phyloP scores from a whole-genome alignment of 2,113 vertebrate genomes.

The Thomomys bottae region DNA sequence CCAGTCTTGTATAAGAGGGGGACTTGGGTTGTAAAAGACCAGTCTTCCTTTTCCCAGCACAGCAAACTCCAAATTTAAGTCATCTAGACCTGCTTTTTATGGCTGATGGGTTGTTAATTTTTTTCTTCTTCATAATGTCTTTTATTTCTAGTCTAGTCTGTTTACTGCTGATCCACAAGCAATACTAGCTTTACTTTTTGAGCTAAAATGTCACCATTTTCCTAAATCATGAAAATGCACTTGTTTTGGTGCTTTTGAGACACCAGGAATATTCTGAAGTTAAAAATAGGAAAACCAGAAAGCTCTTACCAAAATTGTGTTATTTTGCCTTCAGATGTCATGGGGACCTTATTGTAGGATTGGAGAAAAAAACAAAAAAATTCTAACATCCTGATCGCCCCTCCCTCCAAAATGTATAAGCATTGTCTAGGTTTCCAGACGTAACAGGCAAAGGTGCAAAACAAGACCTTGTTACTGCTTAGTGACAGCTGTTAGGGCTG shows the following conservation, averaged over 20 bases:
- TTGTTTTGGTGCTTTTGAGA: background rate
- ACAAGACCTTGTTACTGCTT: background rate
- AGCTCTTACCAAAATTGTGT: background rate
- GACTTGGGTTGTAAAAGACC: background rate
- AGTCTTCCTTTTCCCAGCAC: background rate
- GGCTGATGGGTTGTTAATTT: background rate
- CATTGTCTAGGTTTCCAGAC: background rate
- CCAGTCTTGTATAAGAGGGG: background rate
- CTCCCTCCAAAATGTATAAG: background rate
- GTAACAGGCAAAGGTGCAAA: background rate
- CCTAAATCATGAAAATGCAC: background rate
- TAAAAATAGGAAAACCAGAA: constrained; percentile 30
- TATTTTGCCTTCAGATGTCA: background rate
- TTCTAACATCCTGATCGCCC: background rate
- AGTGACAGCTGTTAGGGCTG: background rate
- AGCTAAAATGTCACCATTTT: background rate
- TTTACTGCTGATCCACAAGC: constrained; percentile 4
- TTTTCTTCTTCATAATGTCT: constrained; percentile 23
- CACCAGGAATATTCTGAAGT: constrained; percentile 1
- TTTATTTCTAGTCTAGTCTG: background rate
- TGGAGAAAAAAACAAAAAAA: background rate
- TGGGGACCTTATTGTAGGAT: background rate
- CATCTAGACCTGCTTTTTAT: background rate
- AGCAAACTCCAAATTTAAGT: background rate
- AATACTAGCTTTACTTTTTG: background rate